Conservation (phyloP, 2,797 vertebrate species). For the Urophycis tenuis region DNA sequence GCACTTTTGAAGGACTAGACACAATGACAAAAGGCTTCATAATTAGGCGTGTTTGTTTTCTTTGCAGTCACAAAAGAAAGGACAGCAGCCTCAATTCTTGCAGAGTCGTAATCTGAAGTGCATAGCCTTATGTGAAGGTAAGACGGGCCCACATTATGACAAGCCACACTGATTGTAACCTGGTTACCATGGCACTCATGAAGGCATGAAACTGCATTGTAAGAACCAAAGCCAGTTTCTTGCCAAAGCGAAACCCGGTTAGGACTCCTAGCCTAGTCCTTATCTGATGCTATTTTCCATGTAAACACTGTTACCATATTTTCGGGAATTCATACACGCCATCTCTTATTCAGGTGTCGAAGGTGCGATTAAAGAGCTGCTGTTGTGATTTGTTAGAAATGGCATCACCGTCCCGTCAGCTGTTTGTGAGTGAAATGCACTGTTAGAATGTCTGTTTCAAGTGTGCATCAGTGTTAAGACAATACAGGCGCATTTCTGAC, state of each 20-base stretch:
- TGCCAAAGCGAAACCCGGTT: background rate
- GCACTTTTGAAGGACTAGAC: background rate
- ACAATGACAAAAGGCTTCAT: background rate
- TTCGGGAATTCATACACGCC: too few relatives aligned
- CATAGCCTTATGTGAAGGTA: constrained; percentile 93
- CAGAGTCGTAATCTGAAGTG: constrained; percentile 90
- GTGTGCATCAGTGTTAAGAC: too few relatives aligned
- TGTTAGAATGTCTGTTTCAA: background rate
- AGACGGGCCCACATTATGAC: constrained; percentile 25
- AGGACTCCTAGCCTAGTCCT: background rate
- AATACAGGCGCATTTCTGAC: background rate
- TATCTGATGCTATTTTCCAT: background rate
- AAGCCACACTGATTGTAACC: background rate
- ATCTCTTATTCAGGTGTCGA: background rate
- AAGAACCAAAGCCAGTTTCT: background rate
- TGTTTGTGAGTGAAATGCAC: background rate
- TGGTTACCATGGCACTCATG: background rate
- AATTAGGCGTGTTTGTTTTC: background rate
- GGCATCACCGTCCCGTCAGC: background rate
- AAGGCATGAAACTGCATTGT: background rate
- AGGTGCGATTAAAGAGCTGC: background rate
- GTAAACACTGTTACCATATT: background rate
- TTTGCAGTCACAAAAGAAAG: constrained; percentile 81
- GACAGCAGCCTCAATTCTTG: constrained; percentile 84
- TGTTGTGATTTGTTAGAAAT: background rate